Base-by-base conservation (phyloP, 2,888 invertebrate species). In the Clistopyga incitator region DNA sequence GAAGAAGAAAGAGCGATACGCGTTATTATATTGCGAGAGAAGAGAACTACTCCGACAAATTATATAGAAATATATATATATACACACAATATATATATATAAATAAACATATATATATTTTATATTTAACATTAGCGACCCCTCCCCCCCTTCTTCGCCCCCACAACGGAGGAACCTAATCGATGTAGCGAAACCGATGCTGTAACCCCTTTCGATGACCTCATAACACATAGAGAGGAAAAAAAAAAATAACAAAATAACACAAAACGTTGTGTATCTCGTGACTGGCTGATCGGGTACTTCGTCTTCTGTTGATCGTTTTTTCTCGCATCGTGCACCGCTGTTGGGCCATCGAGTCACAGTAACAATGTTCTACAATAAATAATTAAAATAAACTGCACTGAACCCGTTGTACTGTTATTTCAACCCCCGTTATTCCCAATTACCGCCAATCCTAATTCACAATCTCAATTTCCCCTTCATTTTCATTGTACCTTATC, bases 21-120 rank as follows among this genome's bases (percentile, higher is more conserved):
- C 86, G 88, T 89, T 90, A 91, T 90, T 91, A 89, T 90, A 91
- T 91, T 89, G 89, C 86, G 85, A 90, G 89, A 90, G 88, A 88
- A 88, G 87, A 87, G 77, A 88, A 89, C 85, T 88, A 88, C 86
- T 87, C 84, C 87, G 89, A 90, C 88, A 84, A 85, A 79, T 83
- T 76, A 85, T 88, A 88, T 86, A 87, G 85, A 85, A 81, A 87
- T 59, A 84, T 65, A 78, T 65, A 77, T 84, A 79, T 76, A 75
- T 25, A 81, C 54, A 85, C 84, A 87, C 83, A 82, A 89, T 86
- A 87, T 87, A 89, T 88, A 88, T 85, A 88, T 86, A 87, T 84
- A 87, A 85, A 89, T 87, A 88, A 86, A 89, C 87, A 88, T 85
- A 79, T 82, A 84, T 81, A 84, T 82, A 81, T 81, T 84, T 86